Conservation (phyloP, 2,888 invertebrate genomes). For the Cryptosula pallasiana region DNA sequence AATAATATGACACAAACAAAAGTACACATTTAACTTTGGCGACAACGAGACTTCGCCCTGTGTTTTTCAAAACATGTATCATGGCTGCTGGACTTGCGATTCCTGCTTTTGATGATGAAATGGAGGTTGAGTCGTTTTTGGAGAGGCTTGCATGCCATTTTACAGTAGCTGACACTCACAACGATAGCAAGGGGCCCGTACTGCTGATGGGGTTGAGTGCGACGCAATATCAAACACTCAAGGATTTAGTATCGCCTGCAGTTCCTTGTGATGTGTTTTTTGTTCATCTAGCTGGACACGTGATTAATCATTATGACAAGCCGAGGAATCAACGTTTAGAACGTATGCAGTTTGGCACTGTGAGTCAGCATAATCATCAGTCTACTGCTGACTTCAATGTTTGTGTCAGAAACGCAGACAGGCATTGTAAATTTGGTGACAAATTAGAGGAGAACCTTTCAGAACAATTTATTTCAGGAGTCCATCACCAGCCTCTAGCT, state of each 20-base stretch:
- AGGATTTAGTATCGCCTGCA: not conserved
- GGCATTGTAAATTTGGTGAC: not conserved
- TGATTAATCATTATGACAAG: not conserved
- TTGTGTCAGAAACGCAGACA: no score
- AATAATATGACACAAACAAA: no score
- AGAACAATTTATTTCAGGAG: not conserved
- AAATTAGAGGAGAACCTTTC: not conserved
- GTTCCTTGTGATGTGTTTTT: not conserved
- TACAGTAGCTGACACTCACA: no score
- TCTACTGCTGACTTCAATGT: no score
- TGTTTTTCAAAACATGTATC: no score
- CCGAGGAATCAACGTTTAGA: not conserved
- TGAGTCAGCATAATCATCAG: not conserved
- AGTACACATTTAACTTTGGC: no score
- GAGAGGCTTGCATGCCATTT: not conserved
- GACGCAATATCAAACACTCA: not conserved
- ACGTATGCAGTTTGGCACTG: not conserved
- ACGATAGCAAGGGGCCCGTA: not conserved
- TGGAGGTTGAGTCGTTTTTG: not conserved
- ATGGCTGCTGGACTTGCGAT: not conserved
- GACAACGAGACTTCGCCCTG: no score
- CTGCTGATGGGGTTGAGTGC: not conserved
- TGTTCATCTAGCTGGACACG: no score
- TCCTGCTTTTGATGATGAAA: not conserved
- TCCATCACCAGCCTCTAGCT: not conserved